Evolutionary conservation across 2,797 vertebrate species (phyloP).

Genomic region (Phyllotis vaccarum): DNA sequence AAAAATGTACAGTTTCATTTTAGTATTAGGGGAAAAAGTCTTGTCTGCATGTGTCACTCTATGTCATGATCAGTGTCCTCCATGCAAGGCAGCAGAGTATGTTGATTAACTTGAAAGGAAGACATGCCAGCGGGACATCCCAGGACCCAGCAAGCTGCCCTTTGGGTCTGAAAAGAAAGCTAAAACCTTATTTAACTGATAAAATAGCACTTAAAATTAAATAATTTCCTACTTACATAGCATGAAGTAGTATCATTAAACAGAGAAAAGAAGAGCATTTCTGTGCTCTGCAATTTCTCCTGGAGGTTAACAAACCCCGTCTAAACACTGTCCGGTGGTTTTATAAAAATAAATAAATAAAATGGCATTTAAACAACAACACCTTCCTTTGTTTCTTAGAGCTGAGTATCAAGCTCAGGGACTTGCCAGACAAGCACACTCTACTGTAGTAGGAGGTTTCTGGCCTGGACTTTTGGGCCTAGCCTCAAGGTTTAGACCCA

Average conservation of each 20-base stretch:
- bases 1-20: conserved; percentile 57
- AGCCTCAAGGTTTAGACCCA: too few species aligned
- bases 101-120: neutral
- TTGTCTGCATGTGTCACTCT: neutral
- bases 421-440: neutral
- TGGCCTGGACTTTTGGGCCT: too few species aligned
- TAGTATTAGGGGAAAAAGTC: neutral
- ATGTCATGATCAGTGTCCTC: neutral
- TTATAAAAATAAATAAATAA: neutral
- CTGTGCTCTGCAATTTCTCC: neutral
- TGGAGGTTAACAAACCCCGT: neutral
- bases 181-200: neutral
- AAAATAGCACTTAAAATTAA: neutral
- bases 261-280: neutral
- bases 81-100: neutral
- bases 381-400: neutral
- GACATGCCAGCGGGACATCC: neutral
- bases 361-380: neutral
- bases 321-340: neutral
- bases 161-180: neutral
- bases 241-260: neutral
- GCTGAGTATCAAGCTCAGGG: too few species aligned
- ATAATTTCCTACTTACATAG: neutral
- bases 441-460: too few species aligned
- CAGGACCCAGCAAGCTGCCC: neutral